These are phyloP conservation scores for Goniozus legneri DNA, from an alignment of 1,140 invertebrate genomes.

Conservation along the genomic window DNA sequence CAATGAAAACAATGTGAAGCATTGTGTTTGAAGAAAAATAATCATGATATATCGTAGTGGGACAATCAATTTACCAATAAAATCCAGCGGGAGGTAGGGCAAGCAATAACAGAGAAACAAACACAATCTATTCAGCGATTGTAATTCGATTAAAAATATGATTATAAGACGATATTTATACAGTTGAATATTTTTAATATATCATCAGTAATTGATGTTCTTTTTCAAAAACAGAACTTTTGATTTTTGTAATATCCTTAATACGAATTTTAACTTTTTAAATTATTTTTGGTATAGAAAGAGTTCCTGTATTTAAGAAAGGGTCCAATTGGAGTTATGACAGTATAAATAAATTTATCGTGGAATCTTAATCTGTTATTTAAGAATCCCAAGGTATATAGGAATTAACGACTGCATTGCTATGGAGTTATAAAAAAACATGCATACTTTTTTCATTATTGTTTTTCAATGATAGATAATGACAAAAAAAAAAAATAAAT, in stretches of 20 bases:
- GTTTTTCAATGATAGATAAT: constrained; percentile 9
- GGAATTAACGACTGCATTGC: not conserved
- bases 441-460: not conserved
- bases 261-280: too few species aligned
- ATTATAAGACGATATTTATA: constrained; percentile 2
- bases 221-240: too few species aligned
- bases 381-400: too few species aligned
- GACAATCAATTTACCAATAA: constrained; percentile 56
- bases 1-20: constrained; percentile 23
- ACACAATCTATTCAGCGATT: constrained; percentile 48
- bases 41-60: constrained; percentile 43
- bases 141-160: constrained; percentile 22
- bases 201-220: too few species aligned
- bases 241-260: too few species aligned
- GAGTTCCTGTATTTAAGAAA: too few species aligned
- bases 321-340: constrained; percentile 41
- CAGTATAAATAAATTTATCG: constrained; percentile 19
- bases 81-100: constrained; percentile 53
- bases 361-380: not conserved
- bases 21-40: constrained; percentile 25
- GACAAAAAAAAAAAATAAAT: constrained; percentile 14
- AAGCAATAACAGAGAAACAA: constrained; percentile 55
- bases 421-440: not conserved
- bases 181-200: not conserved
- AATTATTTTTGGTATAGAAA: too few species aligned